A percentile compares a stretch with the other conserved stretches of the same genome.
phyloP scores from a whole-genome alignment of 2,888 invertebrate genomes.

The Teinopalpus imperialis region DNA sequence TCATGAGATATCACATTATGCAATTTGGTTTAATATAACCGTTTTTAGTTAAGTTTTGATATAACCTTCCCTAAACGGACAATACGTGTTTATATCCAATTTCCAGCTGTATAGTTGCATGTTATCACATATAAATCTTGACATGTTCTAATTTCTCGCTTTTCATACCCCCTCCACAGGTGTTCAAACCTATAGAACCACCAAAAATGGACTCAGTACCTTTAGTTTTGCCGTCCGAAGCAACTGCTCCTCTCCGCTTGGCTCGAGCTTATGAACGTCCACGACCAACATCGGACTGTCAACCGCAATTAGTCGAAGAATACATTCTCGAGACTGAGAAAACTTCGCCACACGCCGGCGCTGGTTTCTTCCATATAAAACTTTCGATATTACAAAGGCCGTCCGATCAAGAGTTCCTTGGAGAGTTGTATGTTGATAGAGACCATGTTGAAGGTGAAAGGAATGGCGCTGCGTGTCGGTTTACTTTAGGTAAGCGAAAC shows the following conservation, averaged over 20 bases:
- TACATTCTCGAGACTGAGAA: constrained; percentile 94
- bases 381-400: constrained; percentile 93
- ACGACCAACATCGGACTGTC: constrained; percentile 85
- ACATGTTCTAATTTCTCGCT: too few species aligned
- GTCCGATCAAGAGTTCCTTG: constrained; percentile 93
- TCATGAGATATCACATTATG: too few species aligned
- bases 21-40: too few species aligned
- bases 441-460: constrained; percentile 89
- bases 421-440: constrained; percentile 94
- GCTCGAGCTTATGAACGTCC: constrained; percentile 83
- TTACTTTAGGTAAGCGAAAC: constrained; percentile 78
- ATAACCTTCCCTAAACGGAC: too few species aligned
- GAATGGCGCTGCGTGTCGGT: constrained; percentile 92
- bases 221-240: constrained; percentile 78
- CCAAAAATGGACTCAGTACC: constrained; percentile 83
- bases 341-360: constrained; percentile 81
- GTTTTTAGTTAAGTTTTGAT: too few species aligned
- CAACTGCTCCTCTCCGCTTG: constrained; percentile 56
- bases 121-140: too few species aligned
- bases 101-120: too few species aligned
- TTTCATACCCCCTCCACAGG: constrained; percentile 60
- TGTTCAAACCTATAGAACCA: constrained; percentile 84
- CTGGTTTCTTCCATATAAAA: constrained; percentile 91
- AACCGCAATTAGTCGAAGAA: constrained; percentile 92
- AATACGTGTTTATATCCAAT: too few species aligned